These are phyloP conservation scores for Strigamia maritima DNA, from an alignment of 2,888 invertebrate genomes.

Conservation along the genomic window DNA sequence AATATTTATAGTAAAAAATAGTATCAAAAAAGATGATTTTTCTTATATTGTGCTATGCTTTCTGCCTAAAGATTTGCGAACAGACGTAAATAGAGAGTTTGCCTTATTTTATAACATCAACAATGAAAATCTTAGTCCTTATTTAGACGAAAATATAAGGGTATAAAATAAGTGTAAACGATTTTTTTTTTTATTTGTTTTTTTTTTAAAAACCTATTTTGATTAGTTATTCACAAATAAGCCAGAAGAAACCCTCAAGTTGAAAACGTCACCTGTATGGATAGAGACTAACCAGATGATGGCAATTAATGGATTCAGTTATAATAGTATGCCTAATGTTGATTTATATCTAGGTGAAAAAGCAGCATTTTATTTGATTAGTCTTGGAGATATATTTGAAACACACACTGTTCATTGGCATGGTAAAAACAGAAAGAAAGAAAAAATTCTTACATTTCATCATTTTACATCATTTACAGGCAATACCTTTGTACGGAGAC, in stretches of 20 bases:
- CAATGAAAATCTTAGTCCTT: slow-evolving; percentile 47
- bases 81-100: slow-evolving; percentile 45
- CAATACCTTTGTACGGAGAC: slow-evolving; percentile 41
- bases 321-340: slow-evolving; percentile 19
- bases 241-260: not conserved
- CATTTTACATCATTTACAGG: no score
- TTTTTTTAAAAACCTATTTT: no score
- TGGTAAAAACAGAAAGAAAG: slow-evolving; percentile 22
- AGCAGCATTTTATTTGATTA: slow-evolving; percentile 37
- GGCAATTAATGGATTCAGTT: slow-evolving; percentile 39
- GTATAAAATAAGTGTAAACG: not conserved
- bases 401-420: slow-evolving; percentile 38
- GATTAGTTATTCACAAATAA: not conserved
- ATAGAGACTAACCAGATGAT: not conserved
- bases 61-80: not conserved
- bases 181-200: no score
- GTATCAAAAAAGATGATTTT: no score
- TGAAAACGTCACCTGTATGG: not conserved
- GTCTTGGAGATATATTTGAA: slow-evolving; percentile 31
- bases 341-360: slow-evolving; percentile 15
- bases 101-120: slow-evolving; percentile 45
- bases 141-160: slow-evolving; percentile 46
- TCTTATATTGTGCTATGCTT: no score
- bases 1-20: not conserved
- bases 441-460: no score